Base-by-base conservation (phyloP, 1,140 invertebrate species). In the Drosophila teissieri region DNA sequence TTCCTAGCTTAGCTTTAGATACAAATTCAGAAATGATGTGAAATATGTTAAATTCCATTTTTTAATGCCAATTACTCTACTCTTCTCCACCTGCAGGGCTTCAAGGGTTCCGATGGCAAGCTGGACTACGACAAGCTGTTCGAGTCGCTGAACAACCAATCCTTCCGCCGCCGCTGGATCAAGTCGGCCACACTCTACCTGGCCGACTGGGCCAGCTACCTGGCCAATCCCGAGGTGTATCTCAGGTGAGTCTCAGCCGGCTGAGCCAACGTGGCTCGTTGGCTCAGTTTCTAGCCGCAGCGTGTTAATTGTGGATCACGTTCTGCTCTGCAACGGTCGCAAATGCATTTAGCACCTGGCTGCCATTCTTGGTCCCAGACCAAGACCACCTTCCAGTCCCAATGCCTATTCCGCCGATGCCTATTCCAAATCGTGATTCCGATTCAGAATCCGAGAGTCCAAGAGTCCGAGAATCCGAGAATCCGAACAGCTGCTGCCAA, bases 91-190 rank as follows among this genome's bases (percentile, higher is more conserved):
- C 31, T 49, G 1, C 48, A 93, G 85, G 91, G 93, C 1, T 95
- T 95, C 75, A 93, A 94, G 6, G 95, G 95, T 37, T 92, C 94
- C 4, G 92, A 95, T 53, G 96, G 96, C 0, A 94, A 94, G 15
- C 93, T 97, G 52, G 94, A 95, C 65, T 96, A 95, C 73, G 94
- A 95, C 53, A 93, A 94, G 61, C 94, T 97, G 49, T 93, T 96
- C 64, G 95, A 95, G 61, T 95, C 95, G 52, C 94, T 97, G 76
- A 96, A 97, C 76, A 96, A 96, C 84, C 95, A 95, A 22, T 94
- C 94, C 4, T 95, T 96, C 77, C 94, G 96, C 69, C 93, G 95
- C 56, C 94, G 95, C 60, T 97, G 96, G 96, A 95, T 97, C 62
- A 95, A 94, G 61, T 94, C 94, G 7, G 93, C 96, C 10, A 95